Evolutionary conservation across 1,140 invertebrate genomes (phyloP), one percentile per base, ranked within the genome.

Genomic region (Brachionus plicatilis): DNA sequence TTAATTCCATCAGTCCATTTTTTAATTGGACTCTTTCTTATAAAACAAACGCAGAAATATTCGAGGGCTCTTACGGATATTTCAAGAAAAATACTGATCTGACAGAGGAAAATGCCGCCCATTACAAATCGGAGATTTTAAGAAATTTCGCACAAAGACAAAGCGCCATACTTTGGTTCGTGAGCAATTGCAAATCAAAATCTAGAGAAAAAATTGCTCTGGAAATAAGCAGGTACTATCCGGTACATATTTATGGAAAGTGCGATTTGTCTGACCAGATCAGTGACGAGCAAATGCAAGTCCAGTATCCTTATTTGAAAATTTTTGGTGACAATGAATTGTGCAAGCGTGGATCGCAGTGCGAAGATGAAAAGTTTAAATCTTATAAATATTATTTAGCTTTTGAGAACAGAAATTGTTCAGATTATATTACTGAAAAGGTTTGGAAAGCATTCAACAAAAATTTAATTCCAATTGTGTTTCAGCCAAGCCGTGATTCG

Each of bases 381-480:
- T 56, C 29, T 1, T 82, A 84, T 29, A 79, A 86, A 53, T 86
- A 85, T 33, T 85, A 85, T 82, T 50, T 86, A 14, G 84, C 85
- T 29, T 86, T 86, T 56, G 85, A 86, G 66, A 85, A 85, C 33
- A 41, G 45, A 24, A 68, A 72, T 24, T 85, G 85, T 56, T 72
- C 37, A 2, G 85, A 86, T 53, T 85, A 85, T 60, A 65, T 85
- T 41, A 86, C 84, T 11, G 85, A 86, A 75, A 86, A 86, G 29
- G 20, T 85, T 11, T 86, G 80, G 53, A 65, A 84, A 3, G 84
- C 88, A 5, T 65, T 88, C 37, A 20, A 79, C 37, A 68, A 85
- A 12, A 75, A 86, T 9, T 86, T 87, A 33, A 86, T 89, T 66
- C 88, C 88, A 2, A 86, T 89, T 4, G 88, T 88, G 0, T 79